phyloP scores from a whole-genome alignment of 2,113 vertebrate genomes.

The Tauraco erythrolophus region DNA sequence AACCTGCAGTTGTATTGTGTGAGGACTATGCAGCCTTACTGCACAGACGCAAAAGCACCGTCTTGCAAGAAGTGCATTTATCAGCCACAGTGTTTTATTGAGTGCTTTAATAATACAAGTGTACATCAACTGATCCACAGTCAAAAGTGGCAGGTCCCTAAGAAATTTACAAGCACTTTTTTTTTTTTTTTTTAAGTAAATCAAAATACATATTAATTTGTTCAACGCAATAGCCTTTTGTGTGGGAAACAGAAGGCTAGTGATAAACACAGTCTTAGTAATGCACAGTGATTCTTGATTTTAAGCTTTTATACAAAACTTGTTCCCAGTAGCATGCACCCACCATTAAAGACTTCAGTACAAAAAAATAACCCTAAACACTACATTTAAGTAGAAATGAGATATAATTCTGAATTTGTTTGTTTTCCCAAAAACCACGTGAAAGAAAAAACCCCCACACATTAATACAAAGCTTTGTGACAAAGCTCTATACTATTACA shows the following conservation, averaged over 20 bases:
- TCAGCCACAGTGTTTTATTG: conserved; percentile 99
- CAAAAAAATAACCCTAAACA: conserved; percentile 84
- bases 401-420: conserved; percentile 88
- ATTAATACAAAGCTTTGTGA: conserved; percentile 89
- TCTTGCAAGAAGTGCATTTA: conserved; percentile 63
- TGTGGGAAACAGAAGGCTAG: conserved; percentile 82
- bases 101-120: conserved; percentile 99
- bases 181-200: conserved; percentile 83
- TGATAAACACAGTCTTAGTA: conserved; percentile 86
- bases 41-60: conserved; percentile 11
- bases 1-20: not conserved
- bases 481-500: conserved; percentile 89
- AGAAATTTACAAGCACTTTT: conserved; percentile 97
- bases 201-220: conserved; percentile 90
- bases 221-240: conserved; percentile 90
- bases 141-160: conserved; percentile 93
- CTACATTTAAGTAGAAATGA: conserved; percentile 85
- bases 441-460: conserved; percentile 80
- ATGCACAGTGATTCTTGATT: conserved; percentile 87
- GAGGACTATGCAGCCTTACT: not conserved
- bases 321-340: conserved; percentile 94
- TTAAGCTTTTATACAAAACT: conserved; percentile 87
- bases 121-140: conserved; percentile 96
- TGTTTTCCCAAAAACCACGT: conserved; percentile 77
- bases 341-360: conserved; percentile 89